Conservation (phyloP, 1,140 invertebrate genomes). For the Drosophila cardini region DNA sequence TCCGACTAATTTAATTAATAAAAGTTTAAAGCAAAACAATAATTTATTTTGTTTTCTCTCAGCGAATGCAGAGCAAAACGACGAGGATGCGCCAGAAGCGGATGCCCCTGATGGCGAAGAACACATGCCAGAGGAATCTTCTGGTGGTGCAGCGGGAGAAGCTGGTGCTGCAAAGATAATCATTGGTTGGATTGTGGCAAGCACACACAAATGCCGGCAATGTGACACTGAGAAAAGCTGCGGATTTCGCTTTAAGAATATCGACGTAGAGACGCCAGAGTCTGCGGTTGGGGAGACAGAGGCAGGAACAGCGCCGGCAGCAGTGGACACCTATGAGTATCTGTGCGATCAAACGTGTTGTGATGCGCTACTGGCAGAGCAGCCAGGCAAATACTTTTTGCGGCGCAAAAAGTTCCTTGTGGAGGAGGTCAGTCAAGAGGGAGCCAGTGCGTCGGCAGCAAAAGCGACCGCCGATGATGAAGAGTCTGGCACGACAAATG, state of each 20-base stretch:
- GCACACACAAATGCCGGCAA: conserved; percentile 65
- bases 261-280: conserved; percentile 30
- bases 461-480: conserved; percentile 20
- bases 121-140: conserved; percentile 59
- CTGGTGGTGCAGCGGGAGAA: conserved; percentile 40
- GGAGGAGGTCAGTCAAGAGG: conserved; percentile 64
- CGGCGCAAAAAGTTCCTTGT: conserved; percentile 83
- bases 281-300: conserved; percentile 21
- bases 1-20: not conserved
- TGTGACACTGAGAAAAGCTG: conserved; percentile 71
- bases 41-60: not conserved
- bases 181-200: conserved; percentile 76
- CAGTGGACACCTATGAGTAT: conserved; percentile 50
- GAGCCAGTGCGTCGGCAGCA: not conserved
- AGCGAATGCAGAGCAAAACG: conserved; percentile 32
- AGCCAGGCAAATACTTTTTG: conserved; percentile 84
- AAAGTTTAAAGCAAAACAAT: not conserved
- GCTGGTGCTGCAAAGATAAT: conserved; percentile 60
- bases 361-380: conserved; percentile 70
- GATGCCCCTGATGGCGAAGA: conserved; percentile 69
- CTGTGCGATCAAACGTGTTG: conserved; percentile 85
- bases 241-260: conserved; percentile 69
- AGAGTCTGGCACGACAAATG: not conserved
- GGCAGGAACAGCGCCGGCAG: not conserved
- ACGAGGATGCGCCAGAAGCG: conserved; percentile 51